Evolutionary conservation across 2,113 vertebrate genomes (phyloP).

Genomic region (Myiozetetes cayanensis): DNA sequence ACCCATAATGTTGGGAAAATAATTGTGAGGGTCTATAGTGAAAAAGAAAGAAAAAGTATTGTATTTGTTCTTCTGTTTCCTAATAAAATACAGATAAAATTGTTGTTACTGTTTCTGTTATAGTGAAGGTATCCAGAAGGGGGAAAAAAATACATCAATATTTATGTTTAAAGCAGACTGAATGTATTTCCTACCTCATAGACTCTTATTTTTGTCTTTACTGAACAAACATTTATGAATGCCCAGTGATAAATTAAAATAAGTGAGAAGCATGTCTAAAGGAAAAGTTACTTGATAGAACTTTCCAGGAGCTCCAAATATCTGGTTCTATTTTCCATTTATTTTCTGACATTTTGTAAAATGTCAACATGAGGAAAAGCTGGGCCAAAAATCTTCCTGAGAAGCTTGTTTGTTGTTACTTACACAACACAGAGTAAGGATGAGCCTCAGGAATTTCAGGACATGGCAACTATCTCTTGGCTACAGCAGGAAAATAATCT

Average conservation of each 20-base stretch:
- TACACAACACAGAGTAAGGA: neutral
- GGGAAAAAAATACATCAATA: neutral
- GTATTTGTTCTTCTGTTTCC: neutral
- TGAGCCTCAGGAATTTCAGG: neutral
- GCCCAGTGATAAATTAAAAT: neutral
- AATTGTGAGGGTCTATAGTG: fast-evolving
- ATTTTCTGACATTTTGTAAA: neutral
- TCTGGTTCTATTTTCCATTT: neutral
- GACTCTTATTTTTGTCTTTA: fast-evolving
- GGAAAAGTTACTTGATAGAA: neutral
- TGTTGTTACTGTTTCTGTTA: neutral
- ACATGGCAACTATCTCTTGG: neutral
- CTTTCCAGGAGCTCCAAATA: neutral
- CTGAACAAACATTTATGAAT: neutral
- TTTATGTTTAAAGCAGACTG: neutral
- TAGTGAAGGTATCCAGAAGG: neutral
- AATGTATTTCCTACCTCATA: neutral
- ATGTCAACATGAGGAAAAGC: neutral
- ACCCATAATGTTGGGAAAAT: fast-evolving
- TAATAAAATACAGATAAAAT: neutral
- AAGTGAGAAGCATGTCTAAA: neutral
- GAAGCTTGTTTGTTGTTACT: neutral
- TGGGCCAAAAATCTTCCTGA: neutral
- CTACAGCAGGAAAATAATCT: neutral
- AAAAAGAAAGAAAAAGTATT: neutral